Base-by-base conservation (phyloP, 2,113 vertebrate species). In the Odocoileus virginianus region DNA sequence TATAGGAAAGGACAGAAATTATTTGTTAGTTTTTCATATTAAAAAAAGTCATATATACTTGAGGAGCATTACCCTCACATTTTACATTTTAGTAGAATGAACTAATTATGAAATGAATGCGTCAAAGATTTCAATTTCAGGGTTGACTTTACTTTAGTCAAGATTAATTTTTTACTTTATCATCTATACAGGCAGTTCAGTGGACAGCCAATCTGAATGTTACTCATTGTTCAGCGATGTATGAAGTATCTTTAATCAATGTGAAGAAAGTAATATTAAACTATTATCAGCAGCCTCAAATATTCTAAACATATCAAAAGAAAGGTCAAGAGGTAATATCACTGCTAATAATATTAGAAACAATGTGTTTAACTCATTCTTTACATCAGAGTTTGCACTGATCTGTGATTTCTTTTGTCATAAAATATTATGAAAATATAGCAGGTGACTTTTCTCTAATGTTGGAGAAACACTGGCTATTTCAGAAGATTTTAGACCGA, bases 61-160 rank as follows among this genome's bases (percentile, higher is more conserved):
- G 98, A 98, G 99, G 97, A 98, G 95, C 95, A 97, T 94, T 96
- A 87, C 95, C 98, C 96, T 98, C 98, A 98, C 98, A 98, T 98
- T 98, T 99, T 99, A 98, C 97, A 98, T 98, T 97, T 97, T 98
- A 98, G 97, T 84, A 98, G 98, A 98, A 98, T 98, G 98, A 99
- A 97, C 98, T 99, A 99, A 99, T 99, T 99, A 99, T 98, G 96
- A 99, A 99, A 99, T 99, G 98, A 99, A 99, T 99, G 99, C 99
- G 98, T 99, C 99, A 99, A 99, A 99, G 99, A 99, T 99, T 99
- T 99, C 99, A 99, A 99, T 99, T 99, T 99, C 99, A 99, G 99
- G 99, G 99, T 99, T 99, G 99, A 99, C 98, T 99, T 99, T 99
- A 99, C 99, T 99, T 99, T 98, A 98, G 67, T 74, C 67, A 98